A percentile compares a stretch with the other conserved stretches of the same genome.
These are phyloP conservation scores for Sebastes matsubarae DNA, from an alignment of 2,797 vertebrate genomes.

Conservation along the genomic window DNA sequence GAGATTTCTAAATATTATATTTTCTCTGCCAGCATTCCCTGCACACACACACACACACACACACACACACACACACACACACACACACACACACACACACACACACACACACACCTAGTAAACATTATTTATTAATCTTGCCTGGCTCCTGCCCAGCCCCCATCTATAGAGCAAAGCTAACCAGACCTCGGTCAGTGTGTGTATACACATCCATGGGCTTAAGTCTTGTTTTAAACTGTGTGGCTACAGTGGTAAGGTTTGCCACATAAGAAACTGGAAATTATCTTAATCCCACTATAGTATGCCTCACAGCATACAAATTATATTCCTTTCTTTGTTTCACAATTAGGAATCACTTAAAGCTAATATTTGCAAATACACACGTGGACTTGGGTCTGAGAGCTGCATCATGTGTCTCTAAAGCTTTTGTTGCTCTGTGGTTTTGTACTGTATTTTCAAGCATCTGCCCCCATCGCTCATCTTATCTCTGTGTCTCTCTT, in stretches of 20 bases:
- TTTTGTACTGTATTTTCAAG: slow-evolving; percentile 54
- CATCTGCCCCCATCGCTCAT: slow-evolving; percentile 63
- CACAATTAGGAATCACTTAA: background rate
- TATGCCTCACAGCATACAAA: background rate
- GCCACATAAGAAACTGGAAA: background rate
- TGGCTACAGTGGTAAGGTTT: background rate
- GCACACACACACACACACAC: background rate
- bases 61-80: background rate
- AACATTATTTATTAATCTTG: slow-evolving; percentile 29
- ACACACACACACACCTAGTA: background rate
- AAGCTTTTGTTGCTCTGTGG: slow-evolving; percentile 49
- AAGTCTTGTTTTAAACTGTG: background rate
- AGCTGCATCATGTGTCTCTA: slow-evolving; percentile 11
- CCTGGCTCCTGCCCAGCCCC: slow-evolving; percentile 13
- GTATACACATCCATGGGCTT: background rate
- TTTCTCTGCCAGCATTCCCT: background rate
- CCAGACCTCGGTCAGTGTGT: slow-evolving; percentile 7
- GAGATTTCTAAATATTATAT: background rate
- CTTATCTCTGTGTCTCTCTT: slow-evolving; percentile 69
- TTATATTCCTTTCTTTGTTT: background rate
- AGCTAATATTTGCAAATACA: slow-evolving; percentile 4
- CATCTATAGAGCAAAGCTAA: slow-evolving; percentile 10
- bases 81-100: background rate
- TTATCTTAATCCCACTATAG: background rate
- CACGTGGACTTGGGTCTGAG: background rate